Evolutionary conservation across 1,140 invertebrate species (phyloP).

Genomic region (Bombus soroeensis): DNA sequence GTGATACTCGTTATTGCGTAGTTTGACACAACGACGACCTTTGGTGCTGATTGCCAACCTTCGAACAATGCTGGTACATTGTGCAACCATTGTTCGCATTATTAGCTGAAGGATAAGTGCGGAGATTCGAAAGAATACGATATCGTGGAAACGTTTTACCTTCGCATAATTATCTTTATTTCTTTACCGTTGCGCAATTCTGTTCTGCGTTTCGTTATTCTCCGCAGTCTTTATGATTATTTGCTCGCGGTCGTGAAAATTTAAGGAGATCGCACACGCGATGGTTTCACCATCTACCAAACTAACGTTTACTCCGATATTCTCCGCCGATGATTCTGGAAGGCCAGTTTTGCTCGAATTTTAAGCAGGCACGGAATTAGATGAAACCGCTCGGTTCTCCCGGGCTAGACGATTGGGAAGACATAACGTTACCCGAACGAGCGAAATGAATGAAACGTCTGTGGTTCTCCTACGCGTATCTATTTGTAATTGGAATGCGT

Average conservation of each 20-base stretch:
- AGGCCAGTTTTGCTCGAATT: slow-evolving; percentile 8
- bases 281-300: background rate
- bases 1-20: slow-evolving; percentile 17
- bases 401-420: background rate
- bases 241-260: background rate
- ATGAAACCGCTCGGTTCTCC: too few species aligned
- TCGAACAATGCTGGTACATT: background rate
- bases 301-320: background rate
- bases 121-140: background rate
- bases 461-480: slow-evolving; percentile 56
- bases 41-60: background rate
- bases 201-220: too few species aligned
- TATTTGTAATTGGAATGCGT: slow-evolving; percentile 72
- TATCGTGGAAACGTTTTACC: background rate
- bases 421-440: background rate
- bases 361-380: background rate
- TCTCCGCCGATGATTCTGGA: too few species aligned
- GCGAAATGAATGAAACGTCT: slow-evolving; percentile 41
- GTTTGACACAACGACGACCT: background rate
- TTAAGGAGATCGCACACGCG: background rate
- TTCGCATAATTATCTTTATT: background rate
- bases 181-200: background rate
- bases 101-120: background rate
- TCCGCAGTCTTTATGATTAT: too few species aligned
- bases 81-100: background rate